phyloP scores from a whole-genome alignment of 2,113 vertebrate species.

The cattle (Bos taurus) region ARS-UCD2.0 NC_037336.1:51528501-51529000 shows the following conservation, averaged over 20 bases:
- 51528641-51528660: not conserved
- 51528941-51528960: not conserved
- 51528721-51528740: not conserved
- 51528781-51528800: not conserved
- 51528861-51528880: not conserved
- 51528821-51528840: not conserved
- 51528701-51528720: not conserved
- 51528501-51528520: not conserved
- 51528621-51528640: not conserved
- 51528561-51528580: not conserved
- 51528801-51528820: not conserved
- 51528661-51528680: too few relatives aligned
- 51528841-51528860: not conserved
- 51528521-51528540: not conserved
- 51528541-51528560: not conserved
- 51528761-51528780: not conserved
- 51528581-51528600: not conserved
- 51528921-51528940: not conserved
- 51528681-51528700: not conserved
- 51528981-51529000: not conserved
- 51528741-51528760: not conserved
- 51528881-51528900: not conserved
- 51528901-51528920: not conserved
- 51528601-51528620: not conserved
- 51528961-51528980: not conserved